These are phyloP conservation scores for Agrypnus murinus DNA, from an alignment of 2,888 invertebrate species.

Conservation along the genomic window DNA sequence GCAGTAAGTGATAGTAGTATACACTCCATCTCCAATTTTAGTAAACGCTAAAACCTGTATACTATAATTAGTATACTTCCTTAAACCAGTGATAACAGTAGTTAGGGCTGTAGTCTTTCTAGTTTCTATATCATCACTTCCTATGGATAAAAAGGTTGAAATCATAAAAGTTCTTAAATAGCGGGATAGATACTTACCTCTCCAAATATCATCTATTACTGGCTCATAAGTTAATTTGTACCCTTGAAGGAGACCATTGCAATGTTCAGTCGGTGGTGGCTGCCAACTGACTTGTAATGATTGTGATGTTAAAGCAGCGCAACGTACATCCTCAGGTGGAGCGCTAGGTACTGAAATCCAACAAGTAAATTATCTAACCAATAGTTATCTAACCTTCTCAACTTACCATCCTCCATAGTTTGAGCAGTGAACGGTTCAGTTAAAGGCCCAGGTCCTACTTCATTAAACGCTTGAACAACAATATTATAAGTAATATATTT, in stretches of 20 bases:
- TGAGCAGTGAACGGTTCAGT: constrained; percentile 80
- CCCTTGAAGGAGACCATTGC: constrained; percentile 85
- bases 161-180: background rate
- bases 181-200: constrained; percentile 61
- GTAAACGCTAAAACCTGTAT: constrained; percentile 87
- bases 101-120: constrained; percentile 82
- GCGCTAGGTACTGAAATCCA: constrained; percentile 80
- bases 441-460: constrained; percentile 82
- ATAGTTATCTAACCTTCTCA: background rate
- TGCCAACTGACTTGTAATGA: constrained; percentile 88
- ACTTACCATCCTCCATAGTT: constrained; percentile 83
- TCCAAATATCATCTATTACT: constrained; percentile 75
- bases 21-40: constrained; percentile 83
- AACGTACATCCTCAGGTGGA: constrained; percentile 86
- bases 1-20: constrained; percentile 80
- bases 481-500: constrained; percentile 81
- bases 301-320: constrained; percentile 83
- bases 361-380: constrained; percentile 48
- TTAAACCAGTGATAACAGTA: constrained; percentile 80
- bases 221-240: constrained; percentile 83
- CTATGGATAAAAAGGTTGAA: constrained; percentile 55
- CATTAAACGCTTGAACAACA: constrained; percentile 84
- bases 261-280: constrained; percentile 81
- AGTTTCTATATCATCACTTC: constrained; percentile 75
- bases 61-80: constrained; percentile 87